phyloP scores from a whole-genome alignment of 2,797 vertebrate species.

The Eulemur rubriventer region DNA sequence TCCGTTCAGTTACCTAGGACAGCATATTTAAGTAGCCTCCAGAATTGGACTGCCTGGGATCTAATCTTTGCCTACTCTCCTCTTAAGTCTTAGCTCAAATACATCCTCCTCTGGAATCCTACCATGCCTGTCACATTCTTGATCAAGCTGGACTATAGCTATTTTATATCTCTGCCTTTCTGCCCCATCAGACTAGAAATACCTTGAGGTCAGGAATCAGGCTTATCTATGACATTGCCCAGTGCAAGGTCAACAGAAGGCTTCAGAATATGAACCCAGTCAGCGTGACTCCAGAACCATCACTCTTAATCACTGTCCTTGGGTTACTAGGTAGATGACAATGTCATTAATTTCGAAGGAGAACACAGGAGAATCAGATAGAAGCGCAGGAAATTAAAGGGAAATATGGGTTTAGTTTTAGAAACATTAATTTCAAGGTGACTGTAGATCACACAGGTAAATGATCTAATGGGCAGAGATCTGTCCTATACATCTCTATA shows the following conservation, averaged over 20 bases:
- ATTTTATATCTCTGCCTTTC: background rate
- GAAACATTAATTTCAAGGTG: background rate
- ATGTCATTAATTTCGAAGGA: background rate
- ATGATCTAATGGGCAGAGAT: background rate
- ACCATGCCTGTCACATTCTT: background rate
- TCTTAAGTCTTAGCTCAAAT: constrained; percentile 9
- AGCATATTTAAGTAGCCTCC: background rate
- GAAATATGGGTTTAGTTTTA: background rate
- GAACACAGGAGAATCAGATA: background rate
- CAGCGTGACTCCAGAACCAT: background rate
- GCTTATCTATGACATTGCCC: background rate
- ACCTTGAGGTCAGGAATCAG: background rate
- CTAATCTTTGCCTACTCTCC: background rate
- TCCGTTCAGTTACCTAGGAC: background rate
- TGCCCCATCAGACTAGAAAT: background rate
- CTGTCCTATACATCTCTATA: background rate
- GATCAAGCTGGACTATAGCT: background rate
- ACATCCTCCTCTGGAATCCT: background rate
- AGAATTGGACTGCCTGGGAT: background rate
- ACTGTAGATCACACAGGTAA: background rate
- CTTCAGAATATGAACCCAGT: background rate
- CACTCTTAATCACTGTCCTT: background rate
- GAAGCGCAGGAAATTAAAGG: background rate
- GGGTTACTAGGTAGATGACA: background rate
- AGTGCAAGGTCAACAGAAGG: background rate